phyloP scores from a whole-genome alignment of 2,113 vertebrate species.

The Eptatretus burgeri region DNA sequence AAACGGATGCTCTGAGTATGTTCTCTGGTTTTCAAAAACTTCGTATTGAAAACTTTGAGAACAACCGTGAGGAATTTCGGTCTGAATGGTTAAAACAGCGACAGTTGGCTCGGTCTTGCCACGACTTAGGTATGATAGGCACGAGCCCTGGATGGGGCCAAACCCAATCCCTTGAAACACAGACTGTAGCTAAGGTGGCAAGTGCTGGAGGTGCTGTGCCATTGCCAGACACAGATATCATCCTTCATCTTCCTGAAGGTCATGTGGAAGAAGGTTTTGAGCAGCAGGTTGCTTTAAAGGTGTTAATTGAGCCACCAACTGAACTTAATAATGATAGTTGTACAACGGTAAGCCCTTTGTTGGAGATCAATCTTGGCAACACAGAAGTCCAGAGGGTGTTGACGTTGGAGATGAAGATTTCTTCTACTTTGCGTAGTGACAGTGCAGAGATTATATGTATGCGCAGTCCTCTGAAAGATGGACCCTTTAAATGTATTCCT shows the following conservation, averaged over 20 bases:
- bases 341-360: constrained; percentile 51
- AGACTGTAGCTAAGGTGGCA: constrained; percentile 56
- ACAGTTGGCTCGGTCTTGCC: constrained; percentile 71
- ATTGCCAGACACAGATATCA: constrained; percentile 61
- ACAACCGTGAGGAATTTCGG: constrained; percentile 49
- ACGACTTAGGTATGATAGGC: constrained; percentile 56
- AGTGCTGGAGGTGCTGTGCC: constrained; percentile 51
- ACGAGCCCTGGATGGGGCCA: constrained; percentile 88
- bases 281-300: constrained; percentile 67
- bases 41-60: constrained; percentile 2
- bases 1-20: neutral
- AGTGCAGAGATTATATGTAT: constrained; percentile 29
- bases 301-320: constrained; percentile 49
- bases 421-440: constrained; percentile 41
- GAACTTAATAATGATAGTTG: constrained; percentile 65
- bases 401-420: constrained; percentile 58
- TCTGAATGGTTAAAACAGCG: constrained; percentile 68
- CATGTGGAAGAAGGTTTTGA: constrained; percentile 43
- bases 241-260: constrained; percentile 47
- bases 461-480: constrained; percentile 52
- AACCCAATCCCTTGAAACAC: constrained; percentile 68
- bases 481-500: constrained; percentile 32
- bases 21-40: neutral
- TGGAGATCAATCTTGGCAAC: constrained; percentile 70
- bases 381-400: constrained; percentile 48